Conservation (phyloP, 2,113 vertebrate species). For the Aphyosemion australe region DNA sequence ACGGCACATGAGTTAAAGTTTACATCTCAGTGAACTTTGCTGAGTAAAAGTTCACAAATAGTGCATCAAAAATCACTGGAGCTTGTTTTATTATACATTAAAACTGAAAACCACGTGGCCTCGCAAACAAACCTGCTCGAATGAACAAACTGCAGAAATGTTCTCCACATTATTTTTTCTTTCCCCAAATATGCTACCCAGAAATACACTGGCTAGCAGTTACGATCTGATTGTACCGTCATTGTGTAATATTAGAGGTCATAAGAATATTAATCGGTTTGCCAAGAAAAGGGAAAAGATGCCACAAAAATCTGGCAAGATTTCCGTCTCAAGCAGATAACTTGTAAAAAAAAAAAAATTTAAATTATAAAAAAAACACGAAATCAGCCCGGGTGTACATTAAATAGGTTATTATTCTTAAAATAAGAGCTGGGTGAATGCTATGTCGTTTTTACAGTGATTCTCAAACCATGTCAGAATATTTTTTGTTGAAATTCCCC, state of each 20-base stretch:
- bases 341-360: slow-evolving; percentile 12
- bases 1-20: slow-evolving; percentile 53
- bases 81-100: slow-evolving; percentile 45
- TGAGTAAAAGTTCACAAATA: slow-evolving; percentile 64
- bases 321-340: slow-evolving; percentile 55
- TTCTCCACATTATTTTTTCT: slow-evolving; percentile 39
- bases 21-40: slow-evolving; percentile 62
- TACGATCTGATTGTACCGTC: slow-evolving; percentile 72
- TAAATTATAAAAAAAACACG: slow-evolving; percentile 53
- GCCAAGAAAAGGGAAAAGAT: slow-evolving; percentile 31
- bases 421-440: slow-evolving; percentile 38
- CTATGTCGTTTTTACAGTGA: not conserved
- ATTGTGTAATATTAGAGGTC: slow-evolving; percentile 41
- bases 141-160: slow-evolving; percentile 36
- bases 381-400: slow-evolving; percentile 38
- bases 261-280: slow-evolving; percentile 35
- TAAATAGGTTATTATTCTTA: slow-evolving; percentile 22
- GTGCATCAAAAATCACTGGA: slow-evolving; percentile 62
- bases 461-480: too few species aligned
- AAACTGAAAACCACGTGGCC: slow-evolving; percentile 38
- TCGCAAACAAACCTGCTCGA: slow-evolving; percentile 56
- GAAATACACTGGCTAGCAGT: slow-evolving; percentile 44
- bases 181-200: slow-evolving; percentile 48
- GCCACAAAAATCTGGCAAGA: slow-evolving; percentile 56
- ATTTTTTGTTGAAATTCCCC: slow-evolving; percentile 4